phyloP scores from a whole-genome alignment of 1,140 invertebrate genomes.

The Leptopilina boulardi region DNA sequence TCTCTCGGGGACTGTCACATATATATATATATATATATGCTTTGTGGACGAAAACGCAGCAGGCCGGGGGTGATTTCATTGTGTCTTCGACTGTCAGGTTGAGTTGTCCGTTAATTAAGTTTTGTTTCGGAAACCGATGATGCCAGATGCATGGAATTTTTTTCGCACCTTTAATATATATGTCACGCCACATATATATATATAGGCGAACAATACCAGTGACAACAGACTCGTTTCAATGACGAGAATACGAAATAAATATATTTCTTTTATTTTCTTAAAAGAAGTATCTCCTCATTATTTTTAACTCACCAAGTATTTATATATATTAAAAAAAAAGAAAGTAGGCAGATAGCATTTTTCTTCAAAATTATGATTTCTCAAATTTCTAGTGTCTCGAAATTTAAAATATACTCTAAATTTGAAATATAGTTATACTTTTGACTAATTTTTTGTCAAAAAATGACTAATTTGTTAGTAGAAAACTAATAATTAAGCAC shows the following conservation, averaged over 20 bases:
- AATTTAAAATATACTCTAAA: too few relatives aligned
- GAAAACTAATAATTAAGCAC: too few relatives aligned
- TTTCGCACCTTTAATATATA: conserved; percentile 27
- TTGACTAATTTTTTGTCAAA: too few relatives aligned
- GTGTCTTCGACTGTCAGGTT: conserved; percentile 41
- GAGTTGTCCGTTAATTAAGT: conserved; percentile 49
- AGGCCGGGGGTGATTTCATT: conserved; percentile 39
- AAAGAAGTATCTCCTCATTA: background rate
- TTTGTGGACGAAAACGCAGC: conserved; percentile 47
- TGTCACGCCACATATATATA: conserved; percentile 28
- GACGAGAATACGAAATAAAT: conserved; percentile 45
- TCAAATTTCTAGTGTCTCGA: too few relatives aligned
- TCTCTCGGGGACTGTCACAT: conserved; percentile 40
- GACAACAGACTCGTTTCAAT: conserved; percentile 36
- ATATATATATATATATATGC: conserved; percentile 35
- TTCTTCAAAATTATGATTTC: too few relatives aligned
- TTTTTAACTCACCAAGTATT: background rate
- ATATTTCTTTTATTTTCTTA: conserved; percentile 38
- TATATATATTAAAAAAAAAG: background rate
- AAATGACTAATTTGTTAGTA: too few relatives aligned
- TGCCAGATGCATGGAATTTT: conserved; percentile 45
- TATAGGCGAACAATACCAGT: conserved; percentile 25
- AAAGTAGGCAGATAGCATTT: too few relatives aligned
- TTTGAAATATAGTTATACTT: too few relatives aligned
- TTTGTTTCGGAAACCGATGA: conserved; percentile 51